Evolutionary conservation across 2,113 vertebrate species (phyloP), one percentile per base, ranked within the genome.

Genomic region (Lynx canadensis): DNA sequence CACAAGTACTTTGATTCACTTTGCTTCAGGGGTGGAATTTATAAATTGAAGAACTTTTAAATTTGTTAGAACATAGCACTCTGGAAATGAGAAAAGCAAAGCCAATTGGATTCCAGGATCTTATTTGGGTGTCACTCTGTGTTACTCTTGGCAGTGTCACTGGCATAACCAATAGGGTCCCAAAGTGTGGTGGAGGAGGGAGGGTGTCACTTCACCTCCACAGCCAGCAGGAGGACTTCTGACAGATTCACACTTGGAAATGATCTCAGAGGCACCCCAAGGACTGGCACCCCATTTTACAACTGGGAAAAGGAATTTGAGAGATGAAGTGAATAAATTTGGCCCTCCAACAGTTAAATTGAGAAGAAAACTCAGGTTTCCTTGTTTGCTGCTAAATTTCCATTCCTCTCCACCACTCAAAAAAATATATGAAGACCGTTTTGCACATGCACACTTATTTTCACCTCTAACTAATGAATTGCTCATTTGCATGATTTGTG

Each of bases 1-100:
- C 97, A 98, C 85, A 94, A 96, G 88, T 98, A 89, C 93, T 98
- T 98, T 98, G 91, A 97, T 93, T 98, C 96, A 95, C 93, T 97
- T 81, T 95, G 97, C 94, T 97, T 93, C 91, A 89, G 91, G 92
- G 73, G 38, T 73, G 25, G 91, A 95, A 97, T 97, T 96, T 95
- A 93, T 91, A 98, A 97, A 97, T 87, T 83, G 96, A 97, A 98
- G 94, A 97, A 97, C 91, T 95, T 97, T 97, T 97, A 96, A 94
- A 97, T 93, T 91, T 87, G 93, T 97, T 97, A 89, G 63, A 97
- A 96, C 90, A 94, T 3, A 94, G 78, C 85, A 86, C 74, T 93
- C 29, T 94, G 79, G 95, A 96, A 96, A 97, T 98, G 91, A 97
- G 96, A 96, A 97, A 93, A 87, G 36, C 94, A 95, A 97, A 96